These are phyloP conservation scores for Lampris incognitus DNA, from an alignment of 2,113 vertebrate genomes.

Conservation along the genomic window DNA sequence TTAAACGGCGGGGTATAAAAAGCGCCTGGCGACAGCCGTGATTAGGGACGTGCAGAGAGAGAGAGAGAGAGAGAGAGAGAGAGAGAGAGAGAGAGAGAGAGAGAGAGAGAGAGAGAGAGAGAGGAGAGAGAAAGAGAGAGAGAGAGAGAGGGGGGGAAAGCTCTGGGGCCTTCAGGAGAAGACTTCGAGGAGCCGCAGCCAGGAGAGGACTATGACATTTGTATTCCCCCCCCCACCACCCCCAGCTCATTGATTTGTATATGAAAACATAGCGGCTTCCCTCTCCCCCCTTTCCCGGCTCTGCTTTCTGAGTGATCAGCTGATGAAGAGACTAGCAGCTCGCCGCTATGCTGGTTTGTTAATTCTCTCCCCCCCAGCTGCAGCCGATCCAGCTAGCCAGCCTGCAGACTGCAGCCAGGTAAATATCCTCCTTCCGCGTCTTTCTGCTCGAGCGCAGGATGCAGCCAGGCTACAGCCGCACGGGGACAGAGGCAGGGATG, in stretches of 20 bases:
- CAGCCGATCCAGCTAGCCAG: constrained; percentile 92
- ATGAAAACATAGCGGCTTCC: constrained; percentile 96
- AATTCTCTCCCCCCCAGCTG: constrained; percentile 99
- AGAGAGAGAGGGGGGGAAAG: constrained; percentile 56
- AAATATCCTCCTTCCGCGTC: constrained; percentile 80
- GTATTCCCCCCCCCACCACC: constrained; percentile 72
- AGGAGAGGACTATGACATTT: constrained; percentile 87
- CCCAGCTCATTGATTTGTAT: constrained; percentile 97
- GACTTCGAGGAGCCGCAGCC: constrained; percentile 89
- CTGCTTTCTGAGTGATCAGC: constrained; percentile 98
- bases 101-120: constrained; percentile 69
- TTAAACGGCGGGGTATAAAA: constrained; percentile 86
- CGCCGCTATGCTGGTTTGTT: constrained; percentile 99
- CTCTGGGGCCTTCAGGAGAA: constrained; percentile 93
- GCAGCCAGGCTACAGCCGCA: constrained; percentile 89
- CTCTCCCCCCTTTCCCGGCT: constrained; percentile 91
- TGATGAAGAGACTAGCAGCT: constrained; percentile 99
- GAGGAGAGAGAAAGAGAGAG: too few species aligned
- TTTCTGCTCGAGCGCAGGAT: constrained; percentile 81
- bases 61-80: constrained; percentile 36
- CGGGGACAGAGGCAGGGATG: constrained; percentile 87
- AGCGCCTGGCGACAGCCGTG: constrained; percentile 87
- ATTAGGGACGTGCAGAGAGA: constrained; percentile 92
- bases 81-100: too few species aligned
- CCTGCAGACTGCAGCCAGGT: constrained; percentile 98